Evolutionary conservation across 1,140 invertebrate species (phyloP), one percentile per base, ranked within the genome.

Genomic region (Platyura marginata): DNA sequence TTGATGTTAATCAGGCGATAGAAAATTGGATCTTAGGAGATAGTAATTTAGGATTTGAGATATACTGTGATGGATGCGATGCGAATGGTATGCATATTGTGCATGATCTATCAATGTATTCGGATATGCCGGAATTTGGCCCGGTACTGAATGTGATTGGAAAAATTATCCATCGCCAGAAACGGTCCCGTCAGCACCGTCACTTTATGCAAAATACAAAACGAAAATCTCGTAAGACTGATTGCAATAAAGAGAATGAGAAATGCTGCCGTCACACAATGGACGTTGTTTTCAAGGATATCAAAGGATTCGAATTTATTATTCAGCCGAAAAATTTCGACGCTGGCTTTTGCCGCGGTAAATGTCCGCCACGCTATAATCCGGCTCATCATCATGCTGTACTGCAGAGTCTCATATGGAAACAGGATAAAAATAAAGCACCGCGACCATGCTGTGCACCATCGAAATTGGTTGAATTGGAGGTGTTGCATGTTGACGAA

Each of bases 361-460:
- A 74, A 25, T 84, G 81, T 55, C 77, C 76, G 8, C 70, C 70
- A 1, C 63, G 73, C 0, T 78, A 72, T 51, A 79, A 80, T 53
- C 70, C 73, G 8, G 77, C 78, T 3, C 71, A 75, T 42, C 77
- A 79, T 48, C 80, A 83, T 56, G 79, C 81, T 2, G 61, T 79
- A 3, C 57, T 84, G 25, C 80, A 83, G 55, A 74, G 74, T 42
- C 58, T 81, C 2, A 67, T 81, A 39, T 75, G 75, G 65, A 69
- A 72, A 46, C 67, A 74, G 47, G 65, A 75, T 46, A 63, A 62
- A 36, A 63, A 61, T 41, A 61, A 64, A 41, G 70, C 65, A 10
- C 79, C 79, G 1, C 67, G 70, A 42, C 75, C 77, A 0, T 83
- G 80, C 51, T 84, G 81, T 55, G 73, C 77, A 1, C 78, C 80